phyloP scores from a whole-genome alignment of 2,797 vertebrate genomes.

The Anguilla pacifica region DNA sequence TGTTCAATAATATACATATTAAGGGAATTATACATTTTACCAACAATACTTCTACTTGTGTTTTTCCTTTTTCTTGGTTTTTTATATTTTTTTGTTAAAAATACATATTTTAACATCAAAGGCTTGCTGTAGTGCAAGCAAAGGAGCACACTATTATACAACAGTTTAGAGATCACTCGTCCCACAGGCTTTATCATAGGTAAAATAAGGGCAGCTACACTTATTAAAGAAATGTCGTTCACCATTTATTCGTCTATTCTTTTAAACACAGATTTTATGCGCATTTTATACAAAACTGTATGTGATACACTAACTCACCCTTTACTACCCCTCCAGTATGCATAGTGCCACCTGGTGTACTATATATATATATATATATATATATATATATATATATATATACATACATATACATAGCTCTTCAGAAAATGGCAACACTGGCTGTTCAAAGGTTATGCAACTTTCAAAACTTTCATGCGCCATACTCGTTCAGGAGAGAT shows the following conservation, averaged over 20 bases:
- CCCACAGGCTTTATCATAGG: slow-evolving; percentile 32
- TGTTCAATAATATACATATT: slow-evolving; percentile 44
- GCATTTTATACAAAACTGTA: slow-evolving; percentile 21
- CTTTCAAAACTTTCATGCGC: background rate
- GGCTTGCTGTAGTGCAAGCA: slow-evolving; percentile 39
- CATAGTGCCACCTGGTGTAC: slow-evolving; percentile 30
- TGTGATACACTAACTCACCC: slow-evolving; percentile 17
- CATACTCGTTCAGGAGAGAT: background rate
- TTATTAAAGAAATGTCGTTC: slow-evolving; percentile 29
- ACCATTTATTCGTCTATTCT: slow-evolving; percentile 18
- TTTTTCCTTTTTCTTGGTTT: slow-evolving; percentile 11
- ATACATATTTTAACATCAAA: slow-evolving; percentile 51
- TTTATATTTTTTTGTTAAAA: slow-evolving; percentile 39
- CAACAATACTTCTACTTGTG: slow-evolving; percentile 40
- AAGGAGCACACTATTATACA: slow-evolving; percentile 39
- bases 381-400: background rate
- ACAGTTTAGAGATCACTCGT: slow-evolving; percentile 34
- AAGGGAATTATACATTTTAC: slow-evolving; percentile 40
- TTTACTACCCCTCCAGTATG: slow-evolving; percentile 18
- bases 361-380: slow-evolving; percentile 12
- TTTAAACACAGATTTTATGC: background rate
- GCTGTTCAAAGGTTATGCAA: slow-evolving; percentile 7
- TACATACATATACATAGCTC: background rate
- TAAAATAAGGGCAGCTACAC: slow-evolving; percentile 39
- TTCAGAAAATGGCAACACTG: slow-evolving; percentile 34